Percentiles rank a stretch among this genome's conserved stretches.
Conservation (phyloP, 2,888 invertebrate species). For the Euspilapteryx auroguttella region DNA sequence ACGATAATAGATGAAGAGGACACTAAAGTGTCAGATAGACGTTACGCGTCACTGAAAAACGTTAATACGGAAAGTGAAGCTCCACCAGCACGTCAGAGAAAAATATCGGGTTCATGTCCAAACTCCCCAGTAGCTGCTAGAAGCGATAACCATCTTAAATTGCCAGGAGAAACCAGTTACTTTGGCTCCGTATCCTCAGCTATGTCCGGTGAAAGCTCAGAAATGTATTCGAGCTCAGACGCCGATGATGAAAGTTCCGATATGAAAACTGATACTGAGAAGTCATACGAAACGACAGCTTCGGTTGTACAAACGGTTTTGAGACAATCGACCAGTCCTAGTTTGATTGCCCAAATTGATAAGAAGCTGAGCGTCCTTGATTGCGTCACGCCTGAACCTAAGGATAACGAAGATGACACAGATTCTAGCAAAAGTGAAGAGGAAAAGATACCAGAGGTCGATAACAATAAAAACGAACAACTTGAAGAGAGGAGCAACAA, state of each 20-base stretch:
- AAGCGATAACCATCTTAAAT: slow-evolving; percentile 31
- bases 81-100: slow-evolving; percentile 17
- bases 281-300: slow-evolving; percentile 55
- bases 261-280: slow-evolving; percentile 42
- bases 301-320: slow-evolving; percentile 59
- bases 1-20: slow-evolving; percentile 7
- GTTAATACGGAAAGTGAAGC: slow-evolving; percentile 19
- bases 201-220: slow-evolving; percentile 45
- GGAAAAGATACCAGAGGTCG: slow-evolving; percentile 3
- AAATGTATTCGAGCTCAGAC: slow-evolving; percentile 40
- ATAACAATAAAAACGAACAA: slow-evolving; percentile 6
- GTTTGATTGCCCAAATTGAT: slow-evolving; percentile 30
- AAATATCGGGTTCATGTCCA: slow-evolving; percentile 47
- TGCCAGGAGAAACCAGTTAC: slow-evolving; percentile 33
- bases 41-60: slow-evolving; percentile 36
- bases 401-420: slow-evolving; percentile 2
- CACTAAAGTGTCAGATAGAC: slow-evolving; percentile 26
- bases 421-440: slow-evolving; percentile 8
- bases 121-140: slow-evolving; percentile 33
- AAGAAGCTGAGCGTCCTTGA: slow-evolving; percentile 26
- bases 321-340: slow-evolving; percentile 26
- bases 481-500: slow-evolving; percentile 10
- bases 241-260: slow-evolving; percentile 51
- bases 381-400: slow-evolving; percentile 12
- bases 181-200: slow-evolving; percentile 44